Evolutionary conservation across 2,113 vertebrate genomes (phyloP).

Genomic region (Toxotes jaculatrix): DNA sequence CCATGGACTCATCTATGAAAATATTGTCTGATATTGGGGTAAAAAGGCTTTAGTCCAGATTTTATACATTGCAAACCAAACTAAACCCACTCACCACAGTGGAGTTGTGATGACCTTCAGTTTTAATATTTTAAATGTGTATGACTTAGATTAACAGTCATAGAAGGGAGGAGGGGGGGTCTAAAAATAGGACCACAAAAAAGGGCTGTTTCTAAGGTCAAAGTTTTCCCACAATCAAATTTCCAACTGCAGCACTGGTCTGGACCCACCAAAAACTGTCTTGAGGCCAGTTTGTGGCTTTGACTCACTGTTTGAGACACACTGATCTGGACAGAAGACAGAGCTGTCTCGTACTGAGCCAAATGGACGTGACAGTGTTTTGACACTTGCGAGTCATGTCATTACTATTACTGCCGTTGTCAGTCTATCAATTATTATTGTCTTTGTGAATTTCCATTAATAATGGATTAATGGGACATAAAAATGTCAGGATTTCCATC

Average conservation of each 20-base stretch:
- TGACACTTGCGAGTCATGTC: background rate
- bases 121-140: background rate
- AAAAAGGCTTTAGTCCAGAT: background rate
- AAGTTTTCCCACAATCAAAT: slow-evolving; percentile 14
- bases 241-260: background rate
- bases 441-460: background rate
- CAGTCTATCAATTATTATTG: background rate
- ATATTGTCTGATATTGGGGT: background rate
- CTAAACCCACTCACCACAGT: background rate
- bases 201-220: slow-evolving; percentile 9
- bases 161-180: background rate
- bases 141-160: background rate
- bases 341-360: background rate
- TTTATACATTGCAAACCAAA: background rate
- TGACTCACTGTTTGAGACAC: background rate
- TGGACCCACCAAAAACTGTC: background rate
- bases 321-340: background rate
- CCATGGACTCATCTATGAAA: background rate
- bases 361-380: slow-evolving; percentile 27
- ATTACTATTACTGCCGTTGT: background rate
- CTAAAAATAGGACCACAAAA: background rate
- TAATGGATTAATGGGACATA: slow-evolving; percentile 2
- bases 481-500: slow-evolving; percentile 18
- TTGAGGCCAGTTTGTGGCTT: background rate
- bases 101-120: background rate